phyloP scores from a whole-genome alignment of 23 tunicate species.

The Trididemnum nubilum region DNA sequence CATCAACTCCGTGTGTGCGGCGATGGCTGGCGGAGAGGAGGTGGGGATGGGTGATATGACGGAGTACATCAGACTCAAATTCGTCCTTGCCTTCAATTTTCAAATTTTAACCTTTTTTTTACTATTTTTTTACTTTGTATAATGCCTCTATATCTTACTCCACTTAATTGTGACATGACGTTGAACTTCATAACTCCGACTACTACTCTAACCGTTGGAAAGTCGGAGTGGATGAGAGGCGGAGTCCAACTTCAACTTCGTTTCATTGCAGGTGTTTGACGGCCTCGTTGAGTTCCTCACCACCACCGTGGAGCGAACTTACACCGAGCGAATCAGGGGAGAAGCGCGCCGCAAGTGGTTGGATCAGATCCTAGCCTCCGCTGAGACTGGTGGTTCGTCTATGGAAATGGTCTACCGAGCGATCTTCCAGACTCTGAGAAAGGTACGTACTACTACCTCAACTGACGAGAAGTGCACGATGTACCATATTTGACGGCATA shows the following conservation, averaged over 20 bases:
- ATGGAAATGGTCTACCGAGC: conserved; percentile 78
- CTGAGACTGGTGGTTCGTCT: conserved; percentile 78
- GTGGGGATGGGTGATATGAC: conserved; percentile 28
- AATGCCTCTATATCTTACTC: too few species aligned
- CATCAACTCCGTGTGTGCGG: conserved; percentile 61
- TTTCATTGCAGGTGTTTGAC: conserved; percentile 81
- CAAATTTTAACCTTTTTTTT: too few species aligned
- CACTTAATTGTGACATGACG: too few species aligned
- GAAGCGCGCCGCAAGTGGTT: conserved; percentile 93
- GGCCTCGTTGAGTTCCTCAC: conserved; percentile 71
- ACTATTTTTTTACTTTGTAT: not conserved
- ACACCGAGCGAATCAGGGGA: conserved; percentile 85
- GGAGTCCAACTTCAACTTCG: not conserved
- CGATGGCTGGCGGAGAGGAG: conserved; percentile 90
- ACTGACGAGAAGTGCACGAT: too few species aligned
- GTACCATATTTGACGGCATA: too few species aligned
- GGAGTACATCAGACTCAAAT: too few species aligned
- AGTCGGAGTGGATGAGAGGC: too few species aligned
- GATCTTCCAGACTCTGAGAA: conserved; percentile 67
- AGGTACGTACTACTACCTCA: conserved; percentile 35
- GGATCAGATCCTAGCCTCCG: conserved; percentile 70
- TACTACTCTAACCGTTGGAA: too few species aligned
- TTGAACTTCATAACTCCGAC: too few species aligned
- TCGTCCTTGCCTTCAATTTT: too few species aligned
- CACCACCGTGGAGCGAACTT: conserved; percentile 82